A percentile compares a stretch with the other conserved stretches of the same genome.
Evolutionary conservation across 1,140 invertebrate genomes (phyloP).

Genomic region (Dendrolimus punctatus): DNA sequence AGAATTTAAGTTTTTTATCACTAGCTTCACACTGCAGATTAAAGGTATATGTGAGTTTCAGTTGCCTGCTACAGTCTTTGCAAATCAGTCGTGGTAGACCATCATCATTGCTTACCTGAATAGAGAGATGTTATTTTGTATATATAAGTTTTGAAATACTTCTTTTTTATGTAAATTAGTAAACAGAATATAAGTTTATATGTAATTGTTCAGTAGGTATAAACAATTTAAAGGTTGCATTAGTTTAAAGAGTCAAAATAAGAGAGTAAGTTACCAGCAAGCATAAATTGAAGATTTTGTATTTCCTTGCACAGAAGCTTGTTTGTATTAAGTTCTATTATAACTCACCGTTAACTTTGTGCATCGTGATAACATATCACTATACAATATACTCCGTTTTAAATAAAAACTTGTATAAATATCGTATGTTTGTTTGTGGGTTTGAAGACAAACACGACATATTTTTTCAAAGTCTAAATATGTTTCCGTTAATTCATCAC

Average conservation of each 20-base stretch:
- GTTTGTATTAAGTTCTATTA: no score
- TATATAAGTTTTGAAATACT: no score
- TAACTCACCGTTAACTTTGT: conserved; percentile 46
- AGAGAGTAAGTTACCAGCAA: no score
- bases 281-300: no score
- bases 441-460: conserved; percentile 47
- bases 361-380: conserved; percentile 46
- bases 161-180: no score
- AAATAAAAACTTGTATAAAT: conserved; percentile 47
- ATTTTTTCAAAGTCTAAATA: conserved; percentile 43
- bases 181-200: no score
- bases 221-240: no score
- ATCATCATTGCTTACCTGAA: conserved; percentile 28
- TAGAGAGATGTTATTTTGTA: background rate
- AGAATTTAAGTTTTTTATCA: conserved; percentile 32
- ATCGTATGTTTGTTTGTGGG: conserved; percentile 37
- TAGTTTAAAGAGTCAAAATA: no score
- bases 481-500: no score
- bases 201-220: no score
- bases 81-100: conserved; percentile 50
- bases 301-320: no score
- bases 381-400: conserved; percentile 44
- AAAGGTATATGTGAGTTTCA: conserved; percentile 47
- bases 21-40: conserved; percentile 46
- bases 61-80: conserved; percentile 45